Conservation (phyloP, 2,113 vertebrate species). For the Percopsis transmontana region DNA sequence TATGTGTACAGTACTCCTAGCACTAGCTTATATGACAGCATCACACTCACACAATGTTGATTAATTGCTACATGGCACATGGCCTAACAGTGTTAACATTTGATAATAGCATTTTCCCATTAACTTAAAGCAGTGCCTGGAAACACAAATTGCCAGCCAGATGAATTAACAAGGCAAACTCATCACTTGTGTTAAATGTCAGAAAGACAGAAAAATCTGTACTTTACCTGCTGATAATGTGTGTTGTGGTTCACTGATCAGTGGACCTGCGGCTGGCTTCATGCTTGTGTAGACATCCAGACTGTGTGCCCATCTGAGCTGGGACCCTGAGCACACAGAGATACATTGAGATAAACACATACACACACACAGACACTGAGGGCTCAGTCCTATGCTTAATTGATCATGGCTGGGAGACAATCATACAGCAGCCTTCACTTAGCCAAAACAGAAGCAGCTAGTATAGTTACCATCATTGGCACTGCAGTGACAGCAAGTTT, state of each 20-base stretch:
- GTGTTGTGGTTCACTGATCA: slow-evolving; percentile 20
- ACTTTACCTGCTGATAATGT: slow-evolving; percentile 48
- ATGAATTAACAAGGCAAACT: no score
- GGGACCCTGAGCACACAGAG: slow-evolving; percentile 33
- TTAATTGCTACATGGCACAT: no score
- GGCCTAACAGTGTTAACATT: no score
- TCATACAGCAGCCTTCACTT: background rate
- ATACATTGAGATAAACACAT: background rate
- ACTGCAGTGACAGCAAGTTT: no score
- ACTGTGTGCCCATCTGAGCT: slow-evolving; percentile 34
- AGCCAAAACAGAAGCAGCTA: background rate
- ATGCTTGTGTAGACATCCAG: slow-evolving; percentile 29
- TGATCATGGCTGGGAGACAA: background rate
- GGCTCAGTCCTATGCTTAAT: no score
- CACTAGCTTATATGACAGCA: background rate
- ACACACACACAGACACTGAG: background rate
- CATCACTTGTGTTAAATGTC: background rate
- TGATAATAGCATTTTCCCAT: no score
- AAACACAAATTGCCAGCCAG: background rate
- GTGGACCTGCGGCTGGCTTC: slow-evolving; percentile 28
- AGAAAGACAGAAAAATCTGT: background rate
- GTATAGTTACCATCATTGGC: no score
- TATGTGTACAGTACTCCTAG: background rate
- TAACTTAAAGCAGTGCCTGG: background rate
- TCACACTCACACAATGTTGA: background rate